Percentiles rank a stretch among this genome's conserved stretches.
Evolutionary conservation across 2,797 vertebrate species (phyloP).

Genomic region (Microctenopoma stevenorrisi): DNA sequence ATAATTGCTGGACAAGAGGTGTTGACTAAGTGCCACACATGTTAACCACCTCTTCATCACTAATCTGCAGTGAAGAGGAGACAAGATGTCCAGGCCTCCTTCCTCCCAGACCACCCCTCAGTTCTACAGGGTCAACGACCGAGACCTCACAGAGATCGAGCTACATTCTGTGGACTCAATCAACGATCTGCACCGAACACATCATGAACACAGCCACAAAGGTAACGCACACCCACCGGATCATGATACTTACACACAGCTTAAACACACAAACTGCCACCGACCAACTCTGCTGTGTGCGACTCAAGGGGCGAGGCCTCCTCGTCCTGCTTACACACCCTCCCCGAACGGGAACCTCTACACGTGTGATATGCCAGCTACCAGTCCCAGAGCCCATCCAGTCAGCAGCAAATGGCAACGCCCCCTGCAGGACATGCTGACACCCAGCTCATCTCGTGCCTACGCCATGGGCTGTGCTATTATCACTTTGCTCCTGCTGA

Average conservation of each 20-base stretch:
- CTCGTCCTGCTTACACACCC: slow-evolving; percentile 73
- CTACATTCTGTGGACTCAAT: slow-evolving; percentile 93
- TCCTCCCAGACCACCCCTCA: slow-evolving; percentile 70
- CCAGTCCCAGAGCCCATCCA: slow-evolving; percentile 52
- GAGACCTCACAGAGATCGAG: slow-evolving; percentile 87
- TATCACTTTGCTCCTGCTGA: slow-evolving; percentile 82
- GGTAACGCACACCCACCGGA: slow-evolving; percentile 44
- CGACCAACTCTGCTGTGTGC: not conserved
- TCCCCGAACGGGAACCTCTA: slow-evolving; percentile 77
- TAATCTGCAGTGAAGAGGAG: slow-evolving; percentile 26
- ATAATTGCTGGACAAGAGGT: not conserved
- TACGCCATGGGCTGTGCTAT: slow-evolving; percentile 82
- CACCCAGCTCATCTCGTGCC: slow-evolving; percentile 68
- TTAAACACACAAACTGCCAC: slow-evolving; percentile 26
- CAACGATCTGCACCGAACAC: slow-evolving; percentile 89
- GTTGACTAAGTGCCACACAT: not conserved
- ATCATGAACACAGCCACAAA: slow-evolving; percentile 70
- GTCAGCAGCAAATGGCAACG: slow-evolving; percentile 60
- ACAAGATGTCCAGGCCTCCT: slow-evolving; percentile 72
- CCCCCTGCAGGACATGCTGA: slow-evolving; percentile 78
- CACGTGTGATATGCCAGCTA: slow-evolving; percentile 42
- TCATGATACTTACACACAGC: slow-evolving; percentile 3
- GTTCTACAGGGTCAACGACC: slow-evolving; percentile 79
- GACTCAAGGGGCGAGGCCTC: slow-evolving; percentile 70
- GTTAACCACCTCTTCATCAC: not conserved